Evolutionary conservation across 1,140 invertebrate species (phyloP).

Genomic region (Drosophila takahashii): DNA sequence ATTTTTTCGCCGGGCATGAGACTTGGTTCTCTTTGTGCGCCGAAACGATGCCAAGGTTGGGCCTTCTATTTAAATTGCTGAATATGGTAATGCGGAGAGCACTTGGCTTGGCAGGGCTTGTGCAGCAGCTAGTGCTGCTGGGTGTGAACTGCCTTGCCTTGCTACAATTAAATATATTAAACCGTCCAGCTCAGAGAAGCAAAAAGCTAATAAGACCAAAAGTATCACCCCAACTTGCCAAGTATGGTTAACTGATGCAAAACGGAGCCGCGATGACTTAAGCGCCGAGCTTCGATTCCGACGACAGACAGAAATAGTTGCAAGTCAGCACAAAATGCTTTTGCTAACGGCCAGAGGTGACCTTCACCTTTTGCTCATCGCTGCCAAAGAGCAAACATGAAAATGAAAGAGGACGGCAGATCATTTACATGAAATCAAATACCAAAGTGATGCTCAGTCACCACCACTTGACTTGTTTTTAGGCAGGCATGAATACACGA

Average conservation of each 20-base stretch:
- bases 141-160: slow-evolving; percentile 25
- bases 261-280: slow-evolving; percentile 21
- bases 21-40: slow-evolving; percentile 32
- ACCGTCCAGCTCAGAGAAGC: slow-evolving; percentile 3
- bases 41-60: slow-evolving; percentile 46
- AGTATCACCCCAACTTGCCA: slow-evolving; percentile 21
- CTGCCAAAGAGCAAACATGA: slow-evolving; percentile 14
- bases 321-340: slow-evolving; percentile 18
- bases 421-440: slow-evolving; percentile 50
- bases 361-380: slow-evolving; percentile 52
- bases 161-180: slow-evolving; percentile 39
- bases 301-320: slow-evolving; percentile 12
- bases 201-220: slow-evolving; percentile 27
- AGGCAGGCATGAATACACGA: slow-evolving; percentile 7
- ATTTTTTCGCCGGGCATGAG: not conserved
- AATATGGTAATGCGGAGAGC: slow-evolving; percentile 42
- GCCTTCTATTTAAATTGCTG: slow-evolving; percentile 34
- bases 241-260: slow-evolving; percentile 25
- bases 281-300: slow-evolving; percentile 5
- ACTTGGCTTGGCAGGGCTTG: slow-evolving; percentile 22
- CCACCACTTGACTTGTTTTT: slow-evolving; percentile 10
- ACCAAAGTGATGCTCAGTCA: slow-evolving; percentile 14
- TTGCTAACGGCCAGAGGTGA: slow-evolving; percentile 24
- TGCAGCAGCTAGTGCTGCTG: slow-evolving; percentile 2
- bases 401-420: slow-evolving; percentile 29